Base-by-base conservation (phyloP, 2,113 vertebrate species). In the Nicator chloris region DNA sequence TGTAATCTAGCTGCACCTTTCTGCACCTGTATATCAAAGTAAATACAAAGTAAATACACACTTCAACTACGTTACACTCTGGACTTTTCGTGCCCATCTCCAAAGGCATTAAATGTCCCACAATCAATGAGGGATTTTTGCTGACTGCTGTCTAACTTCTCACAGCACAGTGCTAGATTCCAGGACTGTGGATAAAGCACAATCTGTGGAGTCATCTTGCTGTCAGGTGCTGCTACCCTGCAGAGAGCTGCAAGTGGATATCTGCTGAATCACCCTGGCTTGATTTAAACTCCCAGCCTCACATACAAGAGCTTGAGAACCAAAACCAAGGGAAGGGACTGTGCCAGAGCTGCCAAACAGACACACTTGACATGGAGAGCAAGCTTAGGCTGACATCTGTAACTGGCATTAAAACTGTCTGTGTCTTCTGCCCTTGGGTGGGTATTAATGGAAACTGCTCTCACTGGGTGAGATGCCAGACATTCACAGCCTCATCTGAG, bases 251-350 rank as follows among this genome's bases (percentile, higher is more conserved):
- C 92, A 59, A 66, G 73, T n/a, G 15, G 71, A 7, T 53, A 86
- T 11, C 45, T 95, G 95, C 96, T 94, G 93, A 94, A 92, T 97
- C 95, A 96, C 76, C 45, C 56, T 93, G 75, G 70, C 76, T 94
- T 7, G 4, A 69, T 82, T 88, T 86, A 70, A 87, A 78, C 71
- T 63, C 26, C 26, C 75, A 88, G 79, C 26, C 63, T 73, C 66
- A 82, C 47, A 21, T 19, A 15, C 14, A n/a, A 54, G 54, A 79
- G 51, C 44, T 18, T 68, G 84, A 75, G 63, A 90, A 82, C 49
- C 70, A 85, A 84, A 71, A 50, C 28, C 1, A 4, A 85, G 57
- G 68, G 31, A 39, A 56, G 31, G 35, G 56, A 66, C 65, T 73
- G 64, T 31, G 49, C 39, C 30, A 65, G 85, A 61, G 80, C 56